Conservation (phyloP, 1,140 invertebrate genomes). For the Temnothorax longispinosus region DNA sequence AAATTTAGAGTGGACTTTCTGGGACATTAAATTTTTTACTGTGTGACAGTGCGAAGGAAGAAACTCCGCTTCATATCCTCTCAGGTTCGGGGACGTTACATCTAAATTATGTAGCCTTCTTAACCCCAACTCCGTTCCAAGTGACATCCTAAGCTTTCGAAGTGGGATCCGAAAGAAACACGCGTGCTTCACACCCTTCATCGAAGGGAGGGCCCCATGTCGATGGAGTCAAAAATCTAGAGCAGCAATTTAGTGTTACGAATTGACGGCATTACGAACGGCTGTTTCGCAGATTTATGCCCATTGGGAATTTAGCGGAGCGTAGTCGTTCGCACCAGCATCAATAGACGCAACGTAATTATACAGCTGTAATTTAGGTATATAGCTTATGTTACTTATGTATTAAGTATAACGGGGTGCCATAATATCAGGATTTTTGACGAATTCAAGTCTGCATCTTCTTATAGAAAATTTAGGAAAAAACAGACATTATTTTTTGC, state of each 20-base stretch:
- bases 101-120: slow-evolving; percentile 34
- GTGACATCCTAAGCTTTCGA: neutral
- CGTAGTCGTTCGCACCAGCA: neutral
- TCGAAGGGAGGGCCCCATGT: neutral
- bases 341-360: slow-evolving; percentile 26
- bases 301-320: neutral
- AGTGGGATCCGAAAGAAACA: slow-evolving; percentile 9
- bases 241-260: slow-evolving; percentile 21
- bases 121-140: neutral
- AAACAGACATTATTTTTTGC: neutral
- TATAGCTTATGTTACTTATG: too few species aligned
- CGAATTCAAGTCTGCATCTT: neutral
- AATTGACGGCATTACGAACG: slow-evolving; percentile 29
- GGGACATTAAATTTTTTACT: too few species aligned
- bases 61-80: neutral
- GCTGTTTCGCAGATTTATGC: slow-evolving; percentile 2
- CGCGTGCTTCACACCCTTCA: neutral
- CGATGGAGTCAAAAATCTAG: slow-evolving; percentile 17
- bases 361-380: neutral
- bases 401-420: neutral
- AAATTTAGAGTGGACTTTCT: too few species aligned
- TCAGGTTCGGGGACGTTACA: neutral
- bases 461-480: neutral
- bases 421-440: neutral
- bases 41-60: neutral